phyloP scores from a whole-genome alignment of 1,140 invertebrate genomes.

The Popillia japonica region DNA sequence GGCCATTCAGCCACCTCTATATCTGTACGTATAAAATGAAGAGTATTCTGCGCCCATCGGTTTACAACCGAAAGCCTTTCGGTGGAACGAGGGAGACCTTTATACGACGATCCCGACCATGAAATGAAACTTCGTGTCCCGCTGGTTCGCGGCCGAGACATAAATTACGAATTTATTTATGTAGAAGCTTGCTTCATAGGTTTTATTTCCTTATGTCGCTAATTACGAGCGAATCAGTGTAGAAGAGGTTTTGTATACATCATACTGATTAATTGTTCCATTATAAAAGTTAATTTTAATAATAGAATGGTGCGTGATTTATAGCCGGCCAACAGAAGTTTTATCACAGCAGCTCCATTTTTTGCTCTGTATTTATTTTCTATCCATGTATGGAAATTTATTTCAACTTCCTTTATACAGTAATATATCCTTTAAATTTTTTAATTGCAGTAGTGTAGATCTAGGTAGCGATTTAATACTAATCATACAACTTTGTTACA shows the following conservation, averaged over 20 bases:
- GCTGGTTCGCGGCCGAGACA: constrained; percentile 27
- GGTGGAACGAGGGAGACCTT: not conserved
- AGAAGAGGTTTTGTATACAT: not conserved
- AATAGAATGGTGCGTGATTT: too few species aligned
- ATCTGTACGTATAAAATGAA: not conserved
- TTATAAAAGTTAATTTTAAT: not conserved
- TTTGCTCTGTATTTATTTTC: too few species aligned
- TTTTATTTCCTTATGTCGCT: not conserved
- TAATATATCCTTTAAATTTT: too few species aligned
- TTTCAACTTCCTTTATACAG: too few species aligned
- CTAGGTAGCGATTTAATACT: too few species aligned
- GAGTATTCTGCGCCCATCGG: constrained; percentile 19
- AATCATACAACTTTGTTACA: too few species aligned
- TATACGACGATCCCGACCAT: constrained; percentile 11
- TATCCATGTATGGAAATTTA: too few species aligned
- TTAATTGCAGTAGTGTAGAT: too few species aligned
- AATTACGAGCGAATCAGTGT: constrained; percentile 5
- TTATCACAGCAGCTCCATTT: too few species aligned
- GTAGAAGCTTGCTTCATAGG: not conserved
- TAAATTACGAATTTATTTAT: constrained; percentile 39
- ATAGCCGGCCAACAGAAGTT: too few species aligned
- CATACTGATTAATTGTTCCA: not conserved
- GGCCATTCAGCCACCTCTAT: constrained; percentile 37
- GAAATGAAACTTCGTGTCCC: constrained; percentile 37
- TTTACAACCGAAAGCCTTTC: constrained; percentile 20